Percentiles rank a stretch among this genome's conserved stretches.
Evolutionary conservation across 2,797 vertebrate genomes (phyloP).

Genomic region (Agapornis canus): DNA sequence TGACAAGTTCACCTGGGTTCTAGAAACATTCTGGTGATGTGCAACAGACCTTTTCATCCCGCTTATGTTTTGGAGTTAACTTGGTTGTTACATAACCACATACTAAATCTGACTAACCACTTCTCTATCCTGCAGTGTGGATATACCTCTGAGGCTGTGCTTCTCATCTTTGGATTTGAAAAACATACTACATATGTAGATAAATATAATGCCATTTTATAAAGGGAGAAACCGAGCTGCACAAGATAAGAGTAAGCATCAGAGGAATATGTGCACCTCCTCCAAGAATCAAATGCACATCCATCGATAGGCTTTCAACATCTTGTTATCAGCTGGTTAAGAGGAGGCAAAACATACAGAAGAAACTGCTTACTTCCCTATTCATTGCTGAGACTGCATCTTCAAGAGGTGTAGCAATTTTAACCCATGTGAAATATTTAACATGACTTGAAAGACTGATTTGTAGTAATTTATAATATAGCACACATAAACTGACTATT

Average conservation of each 20-base stretch:
- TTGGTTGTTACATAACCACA: not conserved
- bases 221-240: not conserved
- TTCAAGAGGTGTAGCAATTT: not conserved
- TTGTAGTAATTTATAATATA: not conserved
- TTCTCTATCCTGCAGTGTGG: not conserved
- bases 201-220: not conserved
- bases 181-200: not conserved
- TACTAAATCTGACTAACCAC: not conserved
- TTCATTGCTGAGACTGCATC: not conserved
- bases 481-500: not conserved
- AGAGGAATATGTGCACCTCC: not conserved
- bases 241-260: not conserved
- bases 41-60: not conserved
- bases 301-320: not conserved
- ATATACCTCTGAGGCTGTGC: not conserved
- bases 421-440: not conserved
- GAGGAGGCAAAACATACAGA: rapidly evolving
- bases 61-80: not conserved
- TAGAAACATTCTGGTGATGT: not conserved
- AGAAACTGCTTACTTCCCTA: not conserved
- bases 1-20: not conserved
- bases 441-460: not conserved
- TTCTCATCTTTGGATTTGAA: not conserved
- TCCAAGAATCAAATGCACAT: not conserved
- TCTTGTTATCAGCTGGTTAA: not conserved